Percentiles rank a stretch among this genome's conserved stretches.
These are phyloP conservation scores for Chrysolina oricalcia DNA, from an alignment of 2,888 invertebrate species.

Conservation along the genomic window DNA sequence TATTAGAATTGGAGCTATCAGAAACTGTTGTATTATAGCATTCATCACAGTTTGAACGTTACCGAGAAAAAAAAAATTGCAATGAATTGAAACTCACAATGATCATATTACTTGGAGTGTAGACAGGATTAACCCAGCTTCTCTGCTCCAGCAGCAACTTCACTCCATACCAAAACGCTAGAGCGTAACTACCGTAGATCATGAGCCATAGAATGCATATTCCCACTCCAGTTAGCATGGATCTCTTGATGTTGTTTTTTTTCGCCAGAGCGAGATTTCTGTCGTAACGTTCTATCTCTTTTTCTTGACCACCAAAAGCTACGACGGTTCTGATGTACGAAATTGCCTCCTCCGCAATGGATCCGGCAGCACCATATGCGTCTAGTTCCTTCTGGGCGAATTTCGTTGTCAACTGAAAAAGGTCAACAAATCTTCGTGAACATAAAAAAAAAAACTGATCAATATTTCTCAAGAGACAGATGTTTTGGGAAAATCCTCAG, in stretches of 20 bases:
- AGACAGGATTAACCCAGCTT: constrained; percentile 68
- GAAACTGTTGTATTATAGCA: too few relatives aligned
- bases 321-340: constrained; percentile 84
- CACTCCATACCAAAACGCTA: constrained; percentile 91
- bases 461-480: too few relatives aligned
- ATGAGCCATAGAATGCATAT: constrained; percentile 85
- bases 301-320: constrained; percentile 84
- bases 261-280: constrained; percentile 76
- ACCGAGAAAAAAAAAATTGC: too few relatives aligned
- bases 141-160: constrained; percentile 77
- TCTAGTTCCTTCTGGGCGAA: constrained; percentile 80
- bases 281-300: constrained; percentile 81
- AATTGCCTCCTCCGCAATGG: constrained; percentile 85
- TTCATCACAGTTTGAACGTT: too few relatives aligned
- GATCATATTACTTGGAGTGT: constrained; percentile 80
- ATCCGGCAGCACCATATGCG: constrained; percentile 84
- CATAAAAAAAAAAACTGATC: too few relatives aligned
- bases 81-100: constrained; percentile 74
- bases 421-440: too few relatives aligned
- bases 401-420: constrained; percentile 77
- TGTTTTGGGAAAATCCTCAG: too few relatives aligned
- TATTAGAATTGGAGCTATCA: too few relatives aligned
- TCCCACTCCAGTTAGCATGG: constrained; percentile 80
- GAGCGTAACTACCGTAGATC: constrained; percentile 84
- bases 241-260: constrained; percentile 81